Percentiles rank a stretch among this genome's conserved stretches.
phyloP scores from a whole-genome alignment of 2,888 invertebrate genomes.

The Nymphalis c-album region DNA sequence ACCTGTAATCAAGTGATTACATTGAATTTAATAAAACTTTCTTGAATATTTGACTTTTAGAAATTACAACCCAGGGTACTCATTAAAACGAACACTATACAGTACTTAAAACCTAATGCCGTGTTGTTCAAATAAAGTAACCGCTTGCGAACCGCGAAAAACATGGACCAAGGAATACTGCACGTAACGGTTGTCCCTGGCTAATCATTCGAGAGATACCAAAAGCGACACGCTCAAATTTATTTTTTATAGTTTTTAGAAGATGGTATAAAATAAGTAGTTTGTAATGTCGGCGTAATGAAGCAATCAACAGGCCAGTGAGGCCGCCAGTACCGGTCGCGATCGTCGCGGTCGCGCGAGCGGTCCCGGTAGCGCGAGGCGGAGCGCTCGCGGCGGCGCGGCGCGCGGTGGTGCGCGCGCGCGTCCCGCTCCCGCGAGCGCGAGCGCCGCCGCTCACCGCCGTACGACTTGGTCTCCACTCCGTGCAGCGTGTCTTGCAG shows the following conservation, averaged over 20 bases:
- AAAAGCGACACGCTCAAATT: too few species aligned
- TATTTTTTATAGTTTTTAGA: too few species aligned
- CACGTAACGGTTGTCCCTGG: too few species aligned
- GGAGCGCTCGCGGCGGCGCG: constrained; percentile 69
- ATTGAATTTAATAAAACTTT: constrained; percentile 24
- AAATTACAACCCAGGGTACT: neutral
- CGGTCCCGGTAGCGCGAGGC: constrained; percentile 70
- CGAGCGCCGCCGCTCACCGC: constrained; percentile 77
- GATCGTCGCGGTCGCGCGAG: constrained; percentile 70
- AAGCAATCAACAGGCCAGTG: too few species aligned
- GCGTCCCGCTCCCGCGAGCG: constrained; percentile 75
- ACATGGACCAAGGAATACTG: too few species aligned
- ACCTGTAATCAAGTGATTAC: constrained; percentile 70
- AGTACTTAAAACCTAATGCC: too few species aligned
- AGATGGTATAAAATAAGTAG: too few species aligned
- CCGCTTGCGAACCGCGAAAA: too few species aligned
- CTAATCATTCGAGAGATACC: too few species aligned
- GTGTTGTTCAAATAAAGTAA: too few species aligned
- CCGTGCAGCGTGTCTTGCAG: constrained; percentile 98
- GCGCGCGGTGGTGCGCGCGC: constrained; percentile 65
- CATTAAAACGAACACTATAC: neutral
- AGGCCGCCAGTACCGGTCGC: constrained; percentile 59
- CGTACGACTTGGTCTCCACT: constrained; percentile 98
- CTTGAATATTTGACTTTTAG: neutral
- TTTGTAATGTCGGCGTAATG: too few species aligned